These are phyloP conservation scores for Aleiodes leptofemur DNA, from an alignment of 2,888 invertebrate genomes.

Conservation along the genomic window DNA sequence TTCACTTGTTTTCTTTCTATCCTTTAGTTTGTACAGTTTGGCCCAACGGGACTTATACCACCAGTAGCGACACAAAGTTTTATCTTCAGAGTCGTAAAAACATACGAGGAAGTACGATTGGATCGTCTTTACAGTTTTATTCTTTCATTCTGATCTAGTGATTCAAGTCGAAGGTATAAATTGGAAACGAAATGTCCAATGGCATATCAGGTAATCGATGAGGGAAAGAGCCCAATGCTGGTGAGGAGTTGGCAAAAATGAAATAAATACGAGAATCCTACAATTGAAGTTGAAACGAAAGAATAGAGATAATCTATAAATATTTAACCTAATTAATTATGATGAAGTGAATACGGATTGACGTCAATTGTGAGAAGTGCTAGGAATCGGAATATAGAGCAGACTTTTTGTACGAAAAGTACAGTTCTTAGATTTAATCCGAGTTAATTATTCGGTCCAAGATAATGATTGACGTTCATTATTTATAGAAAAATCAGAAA, in stretches of 20 bases:
- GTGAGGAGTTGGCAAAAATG: no score
- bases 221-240: no score
- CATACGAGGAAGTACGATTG: conserved; percentile 14
- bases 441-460: background rate
- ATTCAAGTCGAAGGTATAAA: conserved; percentile 31
- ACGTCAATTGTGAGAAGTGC: no score
- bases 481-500: conserved; percentile 1
- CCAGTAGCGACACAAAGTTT: conserved; percentile 26
- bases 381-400: no score
- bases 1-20: background rate
- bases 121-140: conserved; percentile 29
- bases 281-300: no score
- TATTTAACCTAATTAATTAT: no score
- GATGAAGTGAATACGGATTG: no score
- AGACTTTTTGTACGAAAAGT: no score
- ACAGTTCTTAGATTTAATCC: background rate
- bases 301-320: no score
- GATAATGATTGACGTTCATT: background rate
- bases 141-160: conserved; percentile 29
- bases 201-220: conserved; percentile 4
- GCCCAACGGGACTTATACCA: conserved; percentile 31
- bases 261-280: no score
- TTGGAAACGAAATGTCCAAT: conserved; percentile 26
- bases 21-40: conserved; percentile 25
- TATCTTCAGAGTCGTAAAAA: conserved; percentile 33